These are phyloP conservation scores for Miichthys miiuy DNA, from an alignment of 2,797 vertebrate genomes.

Conservation along the genomic window DNA sequence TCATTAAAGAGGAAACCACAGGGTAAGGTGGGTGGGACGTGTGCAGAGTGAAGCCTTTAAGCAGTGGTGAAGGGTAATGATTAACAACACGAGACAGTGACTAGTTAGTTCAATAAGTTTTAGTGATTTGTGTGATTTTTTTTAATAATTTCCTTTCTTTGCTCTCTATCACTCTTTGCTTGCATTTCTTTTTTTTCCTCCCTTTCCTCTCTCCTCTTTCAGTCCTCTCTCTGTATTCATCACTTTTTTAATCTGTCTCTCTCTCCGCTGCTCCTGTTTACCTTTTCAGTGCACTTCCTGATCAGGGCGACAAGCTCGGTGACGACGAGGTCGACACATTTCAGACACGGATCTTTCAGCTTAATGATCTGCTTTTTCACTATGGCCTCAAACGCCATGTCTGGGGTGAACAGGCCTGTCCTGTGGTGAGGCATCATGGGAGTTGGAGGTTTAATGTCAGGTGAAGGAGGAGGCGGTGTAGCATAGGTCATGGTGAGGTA, in stretches of 20 bases:
- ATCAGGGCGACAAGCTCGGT: constrained; percentile 91
- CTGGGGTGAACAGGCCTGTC: constrained; percentile 94
- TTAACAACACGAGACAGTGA: constrained; percentile 43
- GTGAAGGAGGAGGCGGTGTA: constrained; percentile 33
- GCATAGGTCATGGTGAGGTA: constrained; percentile 19
- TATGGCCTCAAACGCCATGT: constrained; percentile 95
- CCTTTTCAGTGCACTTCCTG: constrained; percentile 94
- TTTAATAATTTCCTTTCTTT: not conserved
- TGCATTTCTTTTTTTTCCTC: not conserved
- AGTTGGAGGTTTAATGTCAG: constrained; percentile 66
- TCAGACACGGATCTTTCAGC: constrained; percentile 94
- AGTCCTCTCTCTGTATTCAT: constrained; percentile 3
- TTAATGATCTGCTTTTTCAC: constrained; percentile 96
- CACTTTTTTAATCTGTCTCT: constrained; percentile 12
- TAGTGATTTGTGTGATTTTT: not conserved
- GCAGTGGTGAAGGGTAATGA: constrained; percentile 34
- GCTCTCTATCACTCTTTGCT: constrained; percentile 2
- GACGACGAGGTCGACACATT: constrained; percentile 94
- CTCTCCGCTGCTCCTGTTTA: constrained; percentile 70
- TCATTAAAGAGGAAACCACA: constrained; percentile 31
- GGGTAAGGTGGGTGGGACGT: constrained; percentile 9
- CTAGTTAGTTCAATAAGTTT: constrained; percentile 45
- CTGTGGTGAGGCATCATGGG: constrained; percentile 82
- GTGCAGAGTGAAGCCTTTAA: constrained; percentile 54
- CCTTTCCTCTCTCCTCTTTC: not conserved